Evolutionary conservation across 92 coral and sea anemone species (phyloP).

Genomic region (Hydrozoanthus gracilis): DNA sequence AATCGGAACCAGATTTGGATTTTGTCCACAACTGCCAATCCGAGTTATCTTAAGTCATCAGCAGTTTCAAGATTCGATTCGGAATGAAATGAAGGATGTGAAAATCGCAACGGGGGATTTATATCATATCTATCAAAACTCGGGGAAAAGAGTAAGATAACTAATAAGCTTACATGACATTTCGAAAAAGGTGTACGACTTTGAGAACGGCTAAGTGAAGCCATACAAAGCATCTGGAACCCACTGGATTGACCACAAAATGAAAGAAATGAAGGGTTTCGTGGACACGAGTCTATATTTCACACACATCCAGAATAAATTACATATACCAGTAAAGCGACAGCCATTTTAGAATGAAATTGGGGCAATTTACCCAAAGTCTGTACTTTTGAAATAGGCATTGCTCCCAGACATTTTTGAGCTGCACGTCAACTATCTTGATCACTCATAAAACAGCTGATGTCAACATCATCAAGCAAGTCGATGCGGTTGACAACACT

Average conservation of each 20-base stretch:
- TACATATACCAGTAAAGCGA: slow-evolving; percentile 65
- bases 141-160: slow-evolving; percentile 70
- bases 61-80: slow-evolving; percentile 61
- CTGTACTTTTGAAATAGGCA: slow-evolving; percentile 64
- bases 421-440: slow-evolving; percentile 69
- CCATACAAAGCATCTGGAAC: slow-evolving; percentile 70
- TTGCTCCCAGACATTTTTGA: slow-evolving; percentile 67
- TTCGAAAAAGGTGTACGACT: slow-evolving; percentile 63
- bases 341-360: slow-evolving; percentile 69
- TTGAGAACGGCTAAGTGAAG: slow-evolving; percentile 69
- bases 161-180: slow-evolving; percentile 62
- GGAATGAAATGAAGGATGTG: slow-evolving; percentile 68
- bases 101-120: slow-evolving; percentile 60
- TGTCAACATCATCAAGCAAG: slow-evolving; percentile 70
- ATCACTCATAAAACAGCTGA: slow-evolving; percentile 65
- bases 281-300: slow-evolving; percentile 69
- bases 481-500: slow-evolving; percentile 68
- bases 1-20: too few relatives aligned
- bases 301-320: slow-evolving; percentile 70
- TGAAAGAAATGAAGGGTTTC: slow-evolving; percentile 67
- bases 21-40: slow-evolving; percentile 37
- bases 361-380: slow-evolving; percentile 64
- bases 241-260: slow-evolving; percentile 69
- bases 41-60: slow-evolving; percentile 61
- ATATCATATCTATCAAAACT: slow-evolving; percentile 66